Evolutionary conservation across 1,140 invertebrate genomes (phyloP).

Genomic region (Drosophila quadrilineata): DNA sequence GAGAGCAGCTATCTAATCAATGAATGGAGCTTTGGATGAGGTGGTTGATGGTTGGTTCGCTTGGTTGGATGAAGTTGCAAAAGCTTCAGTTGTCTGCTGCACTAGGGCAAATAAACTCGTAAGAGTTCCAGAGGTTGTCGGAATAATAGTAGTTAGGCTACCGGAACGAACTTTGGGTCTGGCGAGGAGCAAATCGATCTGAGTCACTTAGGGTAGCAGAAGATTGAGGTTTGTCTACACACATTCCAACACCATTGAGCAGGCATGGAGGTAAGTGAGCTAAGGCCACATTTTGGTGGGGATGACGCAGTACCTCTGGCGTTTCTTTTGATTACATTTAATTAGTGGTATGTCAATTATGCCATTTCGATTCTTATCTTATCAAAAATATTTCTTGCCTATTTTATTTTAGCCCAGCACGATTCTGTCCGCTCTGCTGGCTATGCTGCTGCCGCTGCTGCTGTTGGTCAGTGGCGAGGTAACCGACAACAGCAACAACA

Average conservation of each 20-base stretch:
- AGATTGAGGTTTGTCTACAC: not conserved
- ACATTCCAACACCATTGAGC: not conserved
- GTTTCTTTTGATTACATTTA: conserved; percentile 5
- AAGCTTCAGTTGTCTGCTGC: conserved; percentile 8
- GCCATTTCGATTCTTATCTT: conserved; percentile 24
- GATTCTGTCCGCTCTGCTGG: not conserved
- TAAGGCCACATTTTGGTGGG: conserved; percentile 1
- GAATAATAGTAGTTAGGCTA: too few species aligned
- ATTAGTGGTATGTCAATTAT: conserved; percentile 21
- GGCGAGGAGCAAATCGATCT: not conserved
- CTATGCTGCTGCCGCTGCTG: conserved; percentile 16
- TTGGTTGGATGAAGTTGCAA: not conserved
- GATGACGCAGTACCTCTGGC: not conserved
- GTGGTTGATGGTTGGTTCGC: not conserved
- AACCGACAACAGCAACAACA: not conserved
- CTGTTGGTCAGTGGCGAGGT: not conserved
- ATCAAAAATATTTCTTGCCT: conserved; percentile 2
- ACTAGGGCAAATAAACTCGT: not conserved
- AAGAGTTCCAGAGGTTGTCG: conserved; percentile 5
- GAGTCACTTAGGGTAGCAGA: too few species aligned
- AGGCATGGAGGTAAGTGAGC: conserved; percentile 18
- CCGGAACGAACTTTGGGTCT: too few species aligned
- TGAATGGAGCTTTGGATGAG: not conserved
- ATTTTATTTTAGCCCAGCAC: not conserved
- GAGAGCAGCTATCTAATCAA: conserved; percentile 62